Conservation (phyloP, 2,797 vertebrate species). For the Sparus aurata region DNA sequence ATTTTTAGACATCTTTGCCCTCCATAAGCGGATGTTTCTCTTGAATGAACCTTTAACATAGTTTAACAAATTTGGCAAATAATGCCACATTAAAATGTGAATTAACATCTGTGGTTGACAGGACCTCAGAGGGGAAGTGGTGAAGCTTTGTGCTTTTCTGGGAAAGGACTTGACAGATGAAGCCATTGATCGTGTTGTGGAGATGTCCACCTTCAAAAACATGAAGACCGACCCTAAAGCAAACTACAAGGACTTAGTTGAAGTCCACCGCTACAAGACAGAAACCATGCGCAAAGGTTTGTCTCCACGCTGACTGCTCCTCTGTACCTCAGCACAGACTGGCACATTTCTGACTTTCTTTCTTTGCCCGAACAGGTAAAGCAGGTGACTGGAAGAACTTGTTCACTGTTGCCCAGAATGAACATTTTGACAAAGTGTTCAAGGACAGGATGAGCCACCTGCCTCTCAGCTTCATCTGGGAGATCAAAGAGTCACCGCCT, state of each 20-base stretch:
- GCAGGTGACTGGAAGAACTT: slow-evolving; percentile 63
- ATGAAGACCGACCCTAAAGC: slow-evolving; percentile 54
- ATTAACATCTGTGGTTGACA: not conserved
- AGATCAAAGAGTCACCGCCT: slow-evolving; percentile 15
- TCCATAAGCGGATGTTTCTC: too few relatives aligned
- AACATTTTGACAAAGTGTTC: slow-evolving; percentile 32
- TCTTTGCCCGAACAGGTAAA: slow-evolving; percentile 76
- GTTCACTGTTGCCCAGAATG: slow-evolving; percentile 42
- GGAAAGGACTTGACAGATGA: slow-evolving; percentile 40
- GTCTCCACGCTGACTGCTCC: not conserved
- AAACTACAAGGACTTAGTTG: slow-evolving; percentile 30
- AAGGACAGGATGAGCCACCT: slow-evolving; percentile 21
- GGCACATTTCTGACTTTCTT: not conserved
- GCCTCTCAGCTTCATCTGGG: slow-evolving; percentile 17
- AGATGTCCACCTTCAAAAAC: slow-evolving; percentile 39
- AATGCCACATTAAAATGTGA: not conserved
- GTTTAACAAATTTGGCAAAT: too few relatives aligned
- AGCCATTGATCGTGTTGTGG: slow-evolving; percentile 27
- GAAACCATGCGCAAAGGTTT: slow-evolving; percentile 44
- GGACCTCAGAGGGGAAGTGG: slow-evolving; percentile 37
- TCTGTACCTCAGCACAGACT: too few relatives aligned
- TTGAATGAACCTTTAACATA: too few relatives aligned
- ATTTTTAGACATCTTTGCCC: too few relatives aligned
- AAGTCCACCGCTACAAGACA: not conserved
- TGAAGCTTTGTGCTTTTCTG: slow-evolving; percentile 44